These are phyloP conservation scores for Pachyuromys duprasi DNA, from an alignment of 2,797 vertebrate species.

Conservation along the genomic window DNA sequence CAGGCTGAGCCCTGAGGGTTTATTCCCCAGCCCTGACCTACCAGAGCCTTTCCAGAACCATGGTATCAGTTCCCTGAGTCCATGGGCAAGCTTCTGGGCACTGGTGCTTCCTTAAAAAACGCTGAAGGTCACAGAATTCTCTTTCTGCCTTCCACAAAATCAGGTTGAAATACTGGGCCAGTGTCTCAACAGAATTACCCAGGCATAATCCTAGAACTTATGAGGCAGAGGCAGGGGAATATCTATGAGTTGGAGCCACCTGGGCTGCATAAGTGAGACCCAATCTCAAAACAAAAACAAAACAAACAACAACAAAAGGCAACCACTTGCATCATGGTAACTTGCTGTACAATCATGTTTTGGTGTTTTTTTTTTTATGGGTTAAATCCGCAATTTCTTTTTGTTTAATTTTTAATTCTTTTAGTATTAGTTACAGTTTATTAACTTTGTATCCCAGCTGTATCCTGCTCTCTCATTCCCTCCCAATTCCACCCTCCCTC, in stretches of 20 bases:
- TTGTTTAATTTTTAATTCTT: too few relatives aligned
- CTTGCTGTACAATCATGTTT: background rate
- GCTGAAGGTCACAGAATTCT: constrained; percentile 2
- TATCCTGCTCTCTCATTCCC: too few relatives aligned
- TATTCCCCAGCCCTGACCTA: background rate
- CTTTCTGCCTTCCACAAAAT: background rate
- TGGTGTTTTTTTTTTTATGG: too few relatives aligned
- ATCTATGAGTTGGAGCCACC: background rate
- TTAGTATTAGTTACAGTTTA: too few relatives aligned
- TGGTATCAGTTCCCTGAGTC: background rate
- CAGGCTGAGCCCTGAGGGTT: background rate
- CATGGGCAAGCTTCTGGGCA: background rate
- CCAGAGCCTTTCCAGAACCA: background rate
- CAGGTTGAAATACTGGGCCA: background rate
- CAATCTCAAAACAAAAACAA: background rate
- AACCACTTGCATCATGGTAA: background rate
- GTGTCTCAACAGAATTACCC: background rate
- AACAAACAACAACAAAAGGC: background rate
- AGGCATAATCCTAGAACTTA: background rate
- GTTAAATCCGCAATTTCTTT: too few relatives aligned
- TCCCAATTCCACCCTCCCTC: too few relatives aligned
- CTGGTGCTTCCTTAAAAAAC: background rate
- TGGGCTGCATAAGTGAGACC: background rate
- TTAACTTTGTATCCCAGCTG: too few relatives aligned
- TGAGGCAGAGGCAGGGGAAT: background rate